These are phyloP conservation scores for Tringa solitaria DNA, from an alignment of 2,113 vertebrate genomes.

Conservation along the genomic window DNA sequence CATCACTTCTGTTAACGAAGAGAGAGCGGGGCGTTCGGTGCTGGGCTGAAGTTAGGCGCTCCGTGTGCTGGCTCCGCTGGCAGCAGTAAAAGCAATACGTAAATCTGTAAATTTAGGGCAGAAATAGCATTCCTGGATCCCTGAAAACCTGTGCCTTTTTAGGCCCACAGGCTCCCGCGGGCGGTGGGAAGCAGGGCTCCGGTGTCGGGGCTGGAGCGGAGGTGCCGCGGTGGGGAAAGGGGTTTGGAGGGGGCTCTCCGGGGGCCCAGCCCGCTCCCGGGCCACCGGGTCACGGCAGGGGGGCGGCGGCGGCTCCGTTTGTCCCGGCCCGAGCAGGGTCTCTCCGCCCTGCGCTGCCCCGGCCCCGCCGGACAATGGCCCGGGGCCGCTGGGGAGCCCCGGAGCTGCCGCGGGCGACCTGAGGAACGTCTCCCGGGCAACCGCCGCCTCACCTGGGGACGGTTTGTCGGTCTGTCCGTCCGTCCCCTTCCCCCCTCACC, in stretches of 20 bases:
- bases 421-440: neutral
- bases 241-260: neutral
- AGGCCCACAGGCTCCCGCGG: neutral
- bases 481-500: neutral
- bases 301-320: neutral
- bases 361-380: neutral
- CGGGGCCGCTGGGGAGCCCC: neutral
- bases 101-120: neutral
- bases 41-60: neutral
- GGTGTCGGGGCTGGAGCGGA: accelerated
- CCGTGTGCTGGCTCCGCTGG: neutral
- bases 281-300: neutral
- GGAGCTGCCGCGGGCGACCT: neutral
- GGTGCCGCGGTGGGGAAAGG: neutral
- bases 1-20: neutral
- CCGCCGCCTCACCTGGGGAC: neutral
- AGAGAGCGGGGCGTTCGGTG: neutral
- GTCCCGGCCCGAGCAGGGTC: neutral
- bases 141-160: neutral
- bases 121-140: accelerated
- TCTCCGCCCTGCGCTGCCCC: neutral
- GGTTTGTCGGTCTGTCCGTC: neutral
- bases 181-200: accelerated
- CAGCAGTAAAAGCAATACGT: neutral
- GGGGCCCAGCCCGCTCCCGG: neutral